phyloP scores from a whole-genome alignment of 2,113 vertebrate species.

The Atractosteus spatula region DNA sequence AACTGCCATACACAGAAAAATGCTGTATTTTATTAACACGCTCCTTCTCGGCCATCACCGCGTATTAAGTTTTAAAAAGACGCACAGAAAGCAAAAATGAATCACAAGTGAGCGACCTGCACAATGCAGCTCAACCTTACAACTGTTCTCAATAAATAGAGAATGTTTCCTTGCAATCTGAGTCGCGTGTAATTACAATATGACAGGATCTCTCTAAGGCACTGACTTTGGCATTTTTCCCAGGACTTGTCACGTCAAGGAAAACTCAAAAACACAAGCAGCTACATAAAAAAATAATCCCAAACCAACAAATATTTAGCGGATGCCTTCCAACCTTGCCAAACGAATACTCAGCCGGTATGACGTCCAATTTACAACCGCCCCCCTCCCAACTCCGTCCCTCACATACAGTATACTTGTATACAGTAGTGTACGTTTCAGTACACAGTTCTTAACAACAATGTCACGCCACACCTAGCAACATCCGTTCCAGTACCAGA shows the following conservation, averaged over 20 bases:
- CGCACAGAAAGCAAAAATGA: constrained; percentile 32
- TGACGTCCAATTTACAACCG: not conserved
- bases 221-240: constrained; percentile 58
- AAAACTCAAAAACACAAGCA: constrained; percentile 53
- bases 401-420: not conserved
- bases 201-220: constrained; percentile 51
- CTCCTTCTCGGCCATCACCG: too few relatives aligned
- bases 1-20: too few relatives aligned
- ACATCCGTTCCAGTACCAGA: constrained; percentile 34
- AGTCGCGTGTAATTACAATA: constrained; percentile 63
- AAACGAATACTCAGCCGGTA: not conserved
- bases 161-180: constrained; percentile 45
- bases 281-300: constrained; percentile 44
- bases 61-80: not conserved
- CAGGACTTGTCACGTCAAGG: constrained; percentile 67
- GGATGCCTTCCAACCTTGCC: constrained; percentile 37
- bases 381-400: not conserved
- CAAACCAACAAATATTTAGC: constrained; percentile 64
- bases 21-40: too few relatives aligned
- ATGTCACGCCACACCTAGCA: constrained; percentile 43
- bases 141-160: constrained; percentile 49
- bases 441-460: not conserved
- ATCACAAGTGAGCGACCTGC: constrained; percentile 26
- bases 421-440: not conserved
- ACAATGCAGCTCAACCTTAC: constrained; percentile 34